phyloP scores from a whole-genome alignment of 1,140 invertebrate species.

The Panulirus ornatus region DNA sequence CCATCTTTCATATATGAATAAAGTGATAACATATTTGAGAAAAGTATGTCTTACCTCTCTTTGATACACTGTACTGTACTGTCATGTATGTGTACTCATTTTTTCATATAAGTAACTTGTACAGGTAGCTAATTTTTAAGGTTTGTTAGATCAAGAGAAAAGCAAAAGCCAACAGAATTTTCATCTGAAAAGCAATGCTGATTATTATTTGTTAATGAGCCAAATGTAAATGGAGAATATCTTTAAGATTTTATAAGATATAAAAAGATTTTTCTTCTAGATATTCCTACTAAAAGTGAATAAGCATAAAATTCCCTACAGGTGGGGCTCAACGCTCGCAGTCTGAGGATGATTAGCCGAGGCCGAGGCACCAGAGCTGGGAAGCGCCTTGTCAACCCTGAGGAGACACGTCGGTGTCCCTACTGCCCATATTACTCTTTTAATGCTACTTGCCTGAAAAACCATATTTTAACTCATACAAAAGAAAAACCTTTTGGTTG shows the following conservation, averaged over 20 bases:
- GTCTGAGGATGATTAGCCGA: slow-evolving; percentile 11
- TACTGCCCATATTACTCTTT: slow-evolving; percentile 30
- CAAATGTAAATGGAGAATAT: no score
- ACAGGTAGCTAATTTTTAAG: no score
- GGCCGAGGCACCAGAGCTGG: slow-evolving; percentile 2
- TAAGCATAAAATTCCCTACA: slow-evolving; percentile 37
- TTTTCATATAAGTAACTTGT: no score
- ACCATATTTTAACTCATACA: slow-evolving; percentile 29
- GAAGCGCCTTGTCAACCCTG: slow-evolving; percentile 27
- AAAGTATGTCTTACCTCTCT: no score
- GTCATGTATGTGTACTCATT: no score
- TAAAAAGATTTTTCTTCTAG: neutral
- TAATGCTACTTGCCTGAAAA: slow-evolving; percentile 31
- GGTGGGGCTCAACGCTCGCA: slow-evolving; percentile 8
- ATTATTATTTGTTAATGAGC: no score
- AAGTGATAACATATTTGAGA: no score
- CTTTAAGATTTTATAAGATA: neutral
- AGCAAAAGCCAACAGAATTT: no score
- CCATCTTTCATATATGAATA: no score
- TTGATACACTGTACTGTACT: no score
- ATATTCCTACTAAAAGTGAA: slow-evolving; percentile 17
- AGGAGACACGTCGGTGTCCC: slow-evolving; percentile 28
- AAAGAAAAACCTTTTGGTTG: slow-evolving; percentile 37
- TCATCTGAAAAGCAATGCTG: no score
- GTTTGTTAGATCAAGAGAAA: no score